A percentile compares a stretch with the other conserved stretches of the same genome.
phyloP scores from a whole-genome alignment of 2,113 vertebrate genomes.

The Melanerpes formicivorus region DNA sequence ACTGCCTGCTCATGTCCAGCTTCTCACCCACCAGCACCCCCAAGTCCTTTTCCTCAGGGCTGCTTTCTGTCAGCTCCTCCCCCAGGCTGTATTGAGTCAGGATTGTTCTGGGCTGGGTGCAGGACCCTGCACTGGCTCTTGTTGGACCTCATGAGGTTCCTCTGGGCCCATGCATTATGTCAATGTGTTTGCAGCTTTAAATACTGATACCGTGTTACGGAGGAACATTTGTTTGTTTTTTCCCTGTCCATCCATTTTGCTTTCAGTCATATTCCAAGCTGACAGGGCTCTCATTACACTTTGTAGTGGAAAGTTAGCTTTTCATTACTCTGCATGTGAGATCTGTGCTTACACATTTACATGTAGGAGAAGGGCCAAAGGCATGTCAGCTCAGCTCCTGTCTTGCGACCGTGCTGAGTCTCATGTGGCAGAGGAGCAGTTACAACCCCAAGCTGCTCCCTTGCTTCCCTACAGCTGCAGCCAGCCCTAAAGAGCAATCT shows the following conservation, averaged over 20 bases:
- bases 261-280: neutral
- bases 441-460: neutral
- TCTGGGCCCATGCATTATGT: too few relatives aligned
- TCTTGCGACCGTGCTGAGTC: rapidly evolving
- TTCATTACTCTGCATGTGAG: neutral
- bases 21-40: too few relatives aligned
- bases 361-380: neutral
- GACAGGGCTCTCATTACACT: neutral
- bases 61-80: too few relatives aligned
- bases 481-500: neutral
- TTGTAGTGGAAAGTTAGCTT: neutral
- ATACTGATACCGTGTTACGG: too few relatives aligned
- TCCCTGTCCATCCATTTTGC: neutral
- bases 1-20: too few relatives aligned
- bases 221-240: neutral
- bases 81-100: too few relatives aligned
- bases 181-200: too few relatives aligned
- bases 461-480: neutral
- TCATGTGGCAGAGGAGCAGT: rapidly evolving
- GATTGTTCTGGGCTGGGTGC: too few relatives aligned
- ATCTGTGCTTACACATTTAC: neutral
- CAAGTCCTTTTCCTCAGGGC: too few relatives aligned
- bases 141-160: too few relatives aligned
- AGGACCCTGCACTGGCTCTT: too few relatives aligned
- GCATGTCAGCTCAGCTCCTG: neutral